Conservation (phyloP, 1,140 invertebrate species). For the Papilio helenus region DNA sequence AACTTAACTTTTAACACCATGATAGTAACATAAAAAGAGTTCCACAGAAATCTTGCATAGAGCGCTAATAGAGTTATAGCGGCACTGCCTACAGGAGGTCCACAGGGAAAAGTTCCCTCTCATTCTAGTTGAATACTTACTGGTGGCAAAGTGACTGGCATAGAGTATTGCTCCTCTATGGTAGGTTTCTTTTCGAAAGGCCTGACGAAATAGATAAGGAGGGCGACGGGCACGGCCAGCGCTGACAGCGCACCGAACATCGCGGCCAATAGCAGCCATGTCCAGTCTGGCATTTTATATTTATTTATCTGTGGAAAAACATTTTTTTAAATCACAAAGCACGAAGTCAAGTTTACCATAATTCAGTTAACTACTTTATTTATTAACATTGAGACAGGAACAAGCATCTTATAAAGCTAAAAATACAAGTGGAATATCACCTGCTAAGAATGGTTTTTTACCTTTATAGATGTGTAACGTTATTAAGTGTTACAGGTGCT, state of each 20-base stretch:
- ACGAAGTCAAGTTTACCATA: background rate
- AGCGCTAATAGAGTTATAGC: too few relatives aligned
- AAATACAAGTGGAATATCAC: background rate
- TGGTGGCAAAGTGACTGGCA: conserved; percentile 68
- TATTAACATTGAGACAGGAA: background rate
- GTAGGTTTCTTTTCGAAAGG: conserved; percentile 64
- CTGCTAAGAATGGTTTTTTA: background rate
- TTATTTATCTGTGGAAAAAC: conserved; percentile 40
- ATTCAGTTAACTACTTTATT: background rate
- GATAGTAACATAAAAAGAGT: too few relatives aligned
- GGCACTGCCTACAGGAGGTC: too few relatives aligned
- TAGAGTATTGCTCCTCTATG: conserved; percentile 54
- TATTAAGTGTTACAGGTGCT: conserved; percentile 16
- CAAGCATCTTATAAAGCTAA: background rate
- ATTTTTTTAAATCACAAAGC: background rate
- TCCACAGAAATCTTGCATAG: too few relatives aligned
- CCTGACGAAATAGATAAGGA: conserved; percentile 68
- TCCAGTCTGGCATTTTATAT: conserved; percentile 73
- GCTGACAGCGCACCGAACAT: conserved; percentile 68
- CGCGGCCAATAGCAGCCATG: conserved; percentile 70
- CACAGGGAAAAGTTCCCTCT: background rate
- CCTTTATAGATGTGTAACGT: conserved; percentile 6
- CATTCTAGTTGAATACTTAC: conserved; percentile 54
- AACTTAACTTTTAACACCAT: too few relatives aligned
- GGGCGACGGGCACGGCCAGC: conserved; percentile 59